Conservation (phyloP, 2,888 invertebrate species). For the Tethea ocularis region DNA sequence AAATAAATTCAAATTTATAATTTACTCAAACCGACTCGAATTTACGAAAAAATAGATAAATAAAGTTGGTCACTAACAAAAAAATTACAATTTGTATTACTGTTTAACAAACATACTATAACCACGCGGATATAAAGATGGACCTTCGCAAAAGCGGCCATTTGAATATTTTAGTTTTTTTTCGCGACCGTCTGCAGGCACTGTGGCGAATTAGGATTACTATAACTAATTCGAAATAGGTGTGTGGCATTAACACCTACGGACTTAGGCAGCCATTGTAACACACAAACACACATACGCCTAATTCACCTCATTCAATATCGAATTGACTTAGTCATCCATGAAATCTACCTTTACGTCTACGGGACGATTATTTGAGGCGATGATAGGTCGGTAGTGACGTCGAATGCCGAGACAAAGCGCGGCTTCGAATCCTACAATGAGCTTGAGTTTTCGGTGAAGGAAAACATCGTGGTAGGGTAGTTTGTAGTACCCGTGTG, state of each 20-base stretch:
- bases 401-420: no score
- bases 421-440: no score
- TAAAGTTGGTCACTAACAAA: neutral
- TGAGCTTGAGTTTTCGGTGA: no score
- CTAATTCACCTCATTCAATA: neutral
- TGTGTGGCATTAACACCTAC: slow-evolving; percentile 30
- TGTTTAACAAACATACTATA: neutral
- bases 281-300: slow-evolving; percentile 5
- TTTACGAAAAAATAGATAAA: no score
- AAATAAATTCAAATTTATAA: no score
- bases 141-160: slow-evolving; percentile 10
- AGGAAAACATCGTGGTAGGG: no score
- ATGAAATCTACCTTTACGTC: neutral
- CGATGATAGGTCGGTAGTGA: no score
- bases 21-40: no score
- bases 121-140: slow-evolving; percentile 3
- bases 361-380: no score
- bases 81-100: neutral
- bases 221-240: slow-evolving; percentile 43
- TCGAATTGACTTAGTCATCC: neutral
- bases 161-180: slow-evolving; percentile 34
- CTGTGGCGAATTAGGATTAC: slow-evolving; percentile 31
- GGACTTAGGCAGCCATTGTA: neutral
- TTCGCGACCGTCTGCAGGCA: slow-evolving; percentile 9
- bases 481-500: no score